Evolutionary conservation across 2,888 invertebrate species (phyloP).

Genomic region (Amblyteles armatorius): DNA sequence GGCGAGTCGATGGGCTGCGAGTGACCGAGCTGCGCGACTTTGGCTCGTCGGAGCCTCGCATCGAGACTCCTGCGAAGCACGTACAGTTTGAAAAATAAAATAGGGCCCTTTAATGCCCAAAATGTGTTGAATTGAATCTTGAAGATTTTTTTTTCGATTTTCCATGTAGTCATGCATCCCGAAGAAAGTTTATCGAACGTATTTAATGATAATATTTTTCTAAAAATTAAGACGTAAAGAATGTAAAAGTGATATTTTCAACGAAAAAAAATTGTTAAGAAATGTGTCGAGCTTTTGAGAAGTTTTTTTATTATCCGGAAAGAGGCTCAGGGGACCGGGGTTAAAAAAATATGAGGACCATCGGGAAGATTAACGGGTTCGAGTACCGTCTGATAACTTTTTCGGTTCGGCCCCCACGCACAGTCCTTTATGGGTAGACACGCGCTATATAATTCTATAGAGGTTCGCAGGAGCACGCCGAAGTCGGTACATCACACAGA

Average conservation of each 20-base stretch:
- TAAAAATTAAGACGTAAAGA: background rate
- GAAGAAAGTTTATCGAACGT: no score
- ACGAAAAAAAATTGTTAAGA: background rate
- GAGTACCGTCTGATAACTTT: constrained; percentile 9
- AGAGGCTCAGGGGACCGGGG: no score
- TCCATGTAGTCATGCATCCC: no score
- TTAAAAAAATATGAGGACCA: background rate
- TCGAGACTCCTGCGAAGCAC: background rate
- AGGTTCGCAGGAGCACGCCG: background rate
- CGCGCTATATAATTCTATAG: background rate
- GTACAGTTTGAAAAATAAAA: background rate
- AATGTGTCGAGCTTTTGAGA: background rate
- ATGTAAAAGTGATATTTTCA: background rate
- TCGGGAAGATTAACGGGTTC: background rate
- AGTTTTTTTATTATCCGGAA: no score
- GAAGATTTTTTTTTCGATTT: no score
- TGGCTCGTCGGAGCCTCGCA: background rate
- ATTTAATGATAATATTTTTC: no score
- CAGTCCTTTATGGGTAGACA: background rate
- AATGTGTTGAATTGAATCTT: no score
- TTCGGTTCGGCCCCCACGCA: background rate
- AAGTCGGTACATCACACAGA: constrained; percentile 39
- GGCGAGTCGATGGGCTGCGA: background rate
- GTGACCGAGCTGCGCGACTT: background rate
- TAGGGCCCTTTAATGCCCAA: no score